Percentiles rank a stretch among this genome's conserved stretches.
Evolutionary conservation across 2,888 invertebrate species (phyloP).

Genomic region (Vannuccia rotundouncinata): DNA sequence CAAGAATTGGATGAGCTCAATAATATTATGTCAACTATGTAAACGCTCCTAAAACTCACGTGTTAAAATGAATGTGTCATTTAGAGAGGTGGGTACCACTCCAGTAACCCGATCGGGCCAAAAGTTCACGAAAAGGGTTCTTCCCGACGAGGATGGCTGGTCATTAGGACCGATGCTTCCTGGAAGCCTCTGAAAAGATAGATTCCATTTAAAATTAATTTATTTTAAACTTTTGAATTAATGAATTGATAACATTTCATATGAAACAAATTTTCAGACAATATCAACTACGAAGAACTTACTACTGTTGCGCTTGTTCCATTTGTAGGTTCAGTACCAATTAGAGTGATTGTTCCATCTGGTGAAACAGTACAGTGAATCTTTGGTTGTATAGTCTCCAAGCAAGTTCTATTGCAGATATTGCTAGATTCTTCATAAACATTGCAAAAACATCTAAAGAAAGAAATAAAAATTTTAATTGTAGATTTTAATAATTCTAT

Average conservation of each 20-base stretch:
- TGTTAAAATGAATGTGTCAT: background rate
- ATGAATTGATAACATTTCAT: too few species aligned
- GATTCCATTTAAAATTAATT: too few species aligned
- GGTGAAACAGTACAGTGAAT: background rate
- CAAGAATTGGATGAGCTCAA: too few species aligned
- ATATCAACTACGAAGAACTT: too few species aligned
- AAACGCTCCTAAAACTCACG: background rate
- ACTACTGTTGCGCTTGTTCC: background rate
- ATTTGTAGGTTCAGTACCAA: background rate
- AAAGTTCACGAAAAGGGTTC: conserved; percentile 41
- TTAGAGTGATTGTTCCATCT: background rate
- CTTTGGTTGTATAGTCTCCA: background rate
- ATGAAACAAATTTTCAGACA: too few species aligned
- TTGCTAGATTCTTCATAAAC: background rate
- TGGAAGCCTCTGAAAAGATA: too few species aligned
- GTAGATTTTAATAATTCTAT: background rate
- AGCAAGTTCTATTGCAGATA: background rate
- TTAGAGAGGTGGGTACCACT: conserved; percentile 38
- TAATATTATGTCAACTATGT: too few species aligned
- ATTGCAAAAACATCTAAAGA: background rate
- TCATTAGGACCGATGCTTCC: background rate
- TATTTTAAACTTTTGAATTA: too few species aligned
- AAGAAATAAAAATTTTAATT: background rate
- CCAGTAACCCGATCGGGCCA: conserved; percentile 44
- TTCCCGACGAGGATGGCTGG: background rate